Base-by-base conservation (phyloP, 1,140 invertebrate species). In the Bombus terrestris region DNA sequence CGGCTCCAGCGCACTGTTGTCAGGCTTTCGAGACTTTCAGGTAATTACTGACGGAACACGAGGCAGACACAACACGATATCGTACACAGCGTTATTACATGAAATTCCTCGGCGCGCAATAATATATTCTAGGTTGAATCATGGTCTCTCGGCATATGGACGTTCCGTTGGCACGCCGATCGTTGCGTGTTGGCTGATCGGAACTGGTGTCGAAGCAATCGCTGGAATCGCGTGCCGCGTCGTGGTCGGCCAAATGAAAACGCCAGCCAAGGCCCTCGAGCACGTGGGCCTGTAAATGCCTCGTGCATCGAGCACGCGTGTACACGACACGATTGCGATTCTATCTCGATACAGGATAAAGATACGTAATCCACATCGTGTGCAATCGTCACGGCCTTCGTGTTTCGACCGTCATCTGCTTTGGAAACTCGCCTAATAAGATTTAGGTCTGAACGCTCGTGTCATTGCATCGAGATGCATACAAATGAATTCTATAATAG, bases 71-170 rank as follows among this genome's bases (percentile, higher is more conserved):
- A 79, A 84, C 64, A 15, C 66, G 66, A 71, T 72, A 72, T 41
- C 47, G 28, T 64, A 43, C 66, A 9, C 28, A 15, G n/a, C 47
- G 57, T 80, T 53, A 68, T 43, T 79, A 39, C 53, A 62, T 62
- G 83, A 64, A 80, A 80, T 72, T 80, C 76, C 62, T 37, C 3
- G 72, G 57, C 62, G 62, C 39, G 71, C 68, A 81, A 86, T 89
- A 89, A 89, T 85, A 77, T 86, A 86, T 86, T 89, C 88, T 73
- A 83, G 62, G 81, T 84, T 86, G 79, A 90, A 90, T 90, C 89
- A 89, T 86, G 47, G 73, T 39, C 41, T 43, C 85, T 53, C 81
- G 75, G 43, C 89, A 90, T 90, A 90, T 89, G 89, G 89, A 74
- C 85, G 39, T 72, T 74, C 69, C 89, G 37, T 78, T 78, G 88